Evolutionary conservation across 2,797 vertebrate species (phyloP), one percentile per base, ranked within the genome.

Genomic region (Chaenodraco wilsoni): DNA sequence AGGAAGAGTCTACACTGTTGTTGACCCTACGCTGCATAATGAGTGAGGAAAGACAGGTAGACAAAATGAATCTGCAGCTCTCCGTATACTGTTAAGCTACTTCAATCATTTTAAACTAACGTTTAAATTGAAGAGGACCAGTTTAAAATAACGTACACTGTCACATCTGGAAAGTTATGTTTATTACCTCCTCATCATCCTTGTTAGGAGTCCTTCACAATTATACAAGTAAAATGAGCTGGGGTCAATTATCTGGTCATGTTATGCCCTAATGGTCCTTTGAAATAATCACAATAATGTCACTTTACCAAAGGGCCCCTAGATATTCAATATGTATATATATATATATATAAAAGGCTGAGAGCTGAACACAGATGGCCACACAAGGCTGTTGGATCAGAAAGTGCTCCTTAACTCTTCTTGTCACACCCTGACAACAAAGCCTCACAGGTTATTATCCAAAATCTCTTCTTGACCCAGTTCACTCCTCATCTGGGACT

Each of bases 381-480:
- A 59, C 58, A 77, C 14, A 69, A 37, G 21, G 16, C 10, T 37
- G 14, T 56, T 81, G n/a, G 58, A 12, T 74, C 71, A 81, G 49
- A 50, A 43, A 81, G 21, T 9, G 14, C 23, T 51, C 56, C 52
- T 55, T 55, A 55, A 79, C n/a, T 69, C 40, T n/a, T 73, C 67
- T 83, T 54, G 66, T 56, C 41, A 55, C 43, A 40, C 21, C 16
- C 52, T 31, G 19, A 66, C 51, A 78, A 51, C 5, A 1, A 1
- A 55, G 23, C 44, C 21, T 73, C 23, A 69, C 44, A 64, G 4
- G 21, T 61, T 77, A 51, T 52, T 33, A 57, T 71, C 78, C 3
- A 50, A 46, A 64, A 55, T 50, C 10, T 21, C 23, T 63, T 44
- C 56, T 48, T 52, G 11, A 62, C 19, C 13, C 31, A 9, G 10